Conservation (phyloP, 2,113 vertebrate genomes). For the Solenodon paradoxus region DNA sequence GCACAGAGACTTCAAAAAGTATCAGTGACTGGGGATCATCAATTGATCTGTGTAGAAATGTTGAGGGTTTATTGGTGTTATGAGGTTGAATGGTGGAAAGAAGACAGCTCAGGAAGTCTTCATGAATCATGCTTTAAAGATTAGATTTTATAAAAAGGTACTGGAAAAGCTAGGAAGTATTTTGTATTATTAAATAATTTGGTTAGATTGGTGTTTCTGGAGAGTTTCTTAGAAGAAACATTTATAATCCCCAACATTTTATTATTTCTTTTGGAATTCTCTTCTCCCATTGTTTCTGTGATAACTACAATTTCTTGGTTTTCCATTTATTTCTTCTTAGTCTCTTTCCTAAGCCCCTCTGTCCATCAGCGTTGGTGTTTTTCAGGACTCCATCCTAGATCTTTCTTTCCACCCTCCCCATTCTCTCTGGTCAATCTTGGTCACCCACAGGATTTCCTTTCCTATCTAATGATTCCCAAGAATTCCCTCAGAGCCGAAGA, state of each 20-base stretch:
- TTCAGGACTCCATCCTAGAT: background rate
- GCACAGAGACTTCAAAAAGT: background rate
- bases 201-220: constrained; percentile 15
- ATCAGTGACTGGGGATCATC: background rate
- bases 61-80: background rate
- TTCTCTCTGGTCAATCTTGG: background rate
- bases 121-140: background rate
- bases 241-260: background rate
- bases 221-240: background rate
- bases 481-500: background rate
- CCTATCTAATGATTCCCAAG: background rate
- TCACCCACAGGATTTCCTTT: background rate
- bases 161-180: background rate
- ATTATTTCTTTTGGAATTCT: background rate
- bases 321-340: constrained; percentile 12
- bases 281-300: constrained; percentile 6
- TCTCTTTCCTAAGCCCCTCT: background rate
- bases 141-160: background rate
- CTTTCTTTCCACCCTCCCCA: background rate
- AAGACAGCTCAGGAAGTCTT: background rate
- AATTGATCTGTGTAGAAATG: background rate
- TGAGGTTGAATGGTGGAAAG: background rate
- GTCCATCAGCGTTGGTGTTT: background rate
- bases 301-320: background rate
- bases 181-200: background rate